Evolutionary conservation across 2,113 vertebrate species (phyloP), one percentile per base, ranked within the genome.

Genomic region (Sorex araneus): DNA sequence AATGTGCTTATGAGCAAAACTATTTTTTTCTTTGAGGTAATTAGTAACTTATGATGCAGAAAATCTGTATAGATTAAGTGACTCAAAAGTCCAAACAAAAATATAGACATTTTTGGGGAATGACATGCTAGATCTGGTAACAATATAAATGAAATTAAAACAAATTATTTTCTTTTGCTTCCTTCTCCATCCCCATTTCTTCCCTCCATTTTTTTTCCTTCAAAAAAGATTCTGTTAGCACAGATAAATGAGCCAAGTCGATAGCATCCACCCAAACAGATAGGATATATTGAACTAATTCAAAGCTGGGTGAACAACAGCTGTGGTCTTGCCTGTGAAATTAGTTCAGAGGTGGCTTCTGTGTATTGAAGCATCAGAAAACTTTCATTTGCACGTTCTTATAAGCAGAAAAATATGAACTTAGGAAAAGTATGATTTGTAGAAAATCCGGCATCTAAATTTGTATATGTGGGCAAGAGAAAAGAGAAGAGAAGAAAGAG

Each of bases 261-360:
- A 96, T 98, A 98, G 97, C 95, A 97, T 95, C 97, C 94, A 96
- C 93, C 94, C 84, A 96, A 97, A 97, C 96, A 18, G 97, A 98
- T 97, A 98, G 98, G 97, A 98, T 98, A 97, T 98, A 99, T 98
- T 97, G 98, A 99, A 97, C 97, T 98, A 98, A 98, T 99, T 98
- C 98, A 97, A 98, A 97, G 97, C 97, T 95, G 97, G 98, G 98
- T 97, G 97, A 97, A 96, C 94, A 98, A 98, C 98, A 98, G 98
- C 98, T 98, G 98, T 5, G 60, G 97, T 98, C 97, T 93, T 87
- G 97, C 92, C 97, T 95, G 87, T 97, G 97, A 96, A 97, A 97
- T 97, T 96, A 97, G 94, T 86, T 80, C 95, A 96, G 89, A 45
- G 94, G 84, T 94, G 97, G 92, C 96, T 90, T 95, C 94, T 94